A percentile compares a stretch with the other conserved stretches of the same genome.
These are phyloP conservation scores for Napeogenes sylphis DNA, from an alignment of 2,888 invertebrate genomes.

Conservation along the genomic window DNA sequence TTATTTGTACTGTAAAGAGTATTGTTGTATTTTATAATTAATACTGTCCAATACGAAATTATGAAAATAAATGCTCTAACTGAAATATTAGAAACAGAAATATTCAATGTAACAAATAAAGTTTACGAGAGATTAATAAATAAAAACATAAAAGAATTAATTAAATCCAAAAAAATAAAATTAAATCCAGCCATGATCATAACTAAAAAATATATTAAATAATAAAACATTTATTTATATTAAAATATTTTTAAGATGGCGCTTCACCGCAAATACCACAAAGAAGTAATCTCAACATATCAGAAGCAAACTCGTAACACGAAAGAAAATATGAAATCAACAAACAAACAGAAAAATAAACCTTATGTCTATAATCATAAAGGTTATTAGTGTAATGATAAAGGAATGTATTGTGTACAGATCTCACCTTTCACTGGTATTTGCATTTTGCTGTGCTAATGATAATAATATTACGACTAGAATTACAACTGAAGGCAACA, in stretches of 20 bases:
- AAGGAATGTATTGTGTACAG: conserved; percentile 16
- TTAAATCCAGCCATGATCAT: too few relatives aligned
- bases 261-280: background rate
- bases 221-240: background rate
- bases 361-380: conserved; percentile 10
- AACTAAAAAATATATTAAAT: too few relatives aligned
- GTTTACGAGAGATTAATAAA: too few relatives aligned
- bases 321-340: background rate
- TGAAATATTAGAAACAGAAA: too few relatives aligned
- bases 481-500: conserved; percentile 12
- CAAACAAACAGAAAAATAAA: background rate
- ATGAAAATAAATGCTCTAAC: background rate
- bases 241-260: background rate
- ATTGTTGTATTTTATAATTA: too few relatives aligned
- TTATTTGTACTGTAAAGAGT: too few relatives aligned
- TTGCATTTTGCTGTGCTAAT: conserved; percentile 34
- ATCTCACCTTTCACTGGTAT: conserved; percentile 34
- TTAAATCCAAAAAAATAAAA: too few relatives aligned
- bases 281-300: background rate
- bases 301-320: background rate
- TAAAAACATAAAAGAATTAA: too few relatives aligned
- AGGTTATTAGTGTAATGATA: conserved; percentile 14
- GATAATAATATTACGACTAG: conserved; percentile 32
- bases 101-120: too few relatives aligned
- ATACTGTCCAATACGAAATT: too few relatives aligned